Evolutionary conservation across 1,140 invertebrate species (phyloP).

Genomic region (Tetramorium simillimum): DNA sequence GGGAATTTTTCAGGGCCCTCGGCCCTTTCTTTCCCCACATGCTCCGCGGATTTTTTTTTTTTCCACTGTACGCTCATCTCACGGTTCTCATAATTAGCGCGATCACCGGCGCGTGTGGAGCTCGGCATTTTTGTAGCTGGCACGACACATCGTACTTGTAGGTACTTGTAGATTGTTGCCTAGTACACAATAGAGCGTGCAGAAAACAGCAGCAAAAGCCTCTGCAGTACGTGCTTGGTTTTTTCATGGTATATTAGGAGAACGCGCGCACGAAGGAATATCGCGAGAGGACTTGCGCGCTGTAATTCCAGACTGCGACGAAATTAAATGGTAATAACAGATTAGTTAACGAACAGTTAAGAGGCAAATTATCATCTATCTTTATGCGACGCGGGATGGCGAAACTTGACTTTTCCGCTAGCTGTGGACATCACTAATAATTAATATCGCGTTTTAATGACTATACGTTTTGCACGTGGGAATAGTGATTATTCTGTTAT

Average conservation of each 20-base stretch:
- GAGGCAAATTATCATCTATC: slow-evolving; percentile 20
- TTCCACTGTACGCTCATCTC: slow-evolving; percentile 41
- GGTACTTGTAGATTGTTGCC: slow-evolving; percentile 27
- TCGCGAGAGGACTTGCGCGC: neutral
- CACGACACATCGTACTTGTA: slow-evolving; percentile 9
- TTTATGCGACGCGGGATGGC: neutral
- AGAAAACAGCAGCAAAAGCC: neutral
- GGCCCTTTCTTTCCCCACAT: slow-evolving; percentile 23
- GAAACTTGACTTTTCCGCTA: slow-evolving; percentile 18
- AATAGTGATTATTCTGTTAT: slow-evolving; percentile 58
- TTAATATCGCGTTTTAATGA: slow-evolving; percentile 60
- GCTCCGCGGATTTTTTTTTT: slow-evolving; percentile 43
- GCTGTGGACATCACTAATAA: slow-evolving; percentile 28
- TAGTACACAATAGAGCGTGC: slow-evolving; percentile 8
- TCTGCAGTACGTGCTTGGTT: neutral
- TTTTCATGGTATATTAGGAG: neutral
- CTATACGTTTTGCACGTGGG: slow-evolving; percentile 43
- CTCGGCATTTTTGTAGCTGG: slow-evolving; percentile 73
- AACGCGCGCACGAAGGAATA: neutral
- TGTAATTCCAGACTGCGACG: neutral
- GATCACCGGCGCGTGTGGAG: slow-evolving; percentile 68
- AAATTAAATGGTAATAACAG: neutral
- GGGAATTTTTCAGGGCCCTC: slow-evolving; percentile 60
- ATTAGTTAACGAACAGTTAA: slow-evolving; percentile 18
- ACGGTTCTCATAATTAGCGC: slow-evolving; percentile 74